Base-by-base conservation (phyloP, 2,888 invertebrate species). In the Dasypolia templi region DNA sequence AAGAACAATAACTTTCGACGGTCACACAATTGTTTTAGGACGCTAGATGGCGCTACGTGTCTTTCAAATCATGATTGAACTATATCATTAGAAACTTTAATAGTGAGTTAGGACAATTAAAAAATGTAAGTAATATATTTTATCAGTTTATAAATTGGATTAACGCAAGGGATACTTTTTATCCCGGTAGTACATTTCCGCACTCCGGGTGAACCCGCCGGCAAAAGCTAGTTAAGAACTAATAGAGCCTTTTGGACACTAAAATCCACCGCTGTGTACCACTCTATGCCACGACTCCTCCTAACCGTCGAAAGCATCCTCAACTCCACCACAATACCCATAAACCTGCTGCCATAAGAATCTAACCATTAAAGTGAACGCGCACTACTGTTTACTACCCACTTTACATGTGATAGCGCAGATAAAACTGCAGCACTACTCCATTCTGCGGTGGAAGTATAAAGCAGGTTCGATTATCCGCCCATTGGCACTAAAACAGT, bases 351-450 rank as follows among this genome's bases (percentile, higher is more conserved):
- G 22, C 46, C 75, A 72, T 79, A 75, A 72, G 79, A 79, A 72
- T 73, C 46, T 72, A 35, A 5, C 70, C 64, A 67, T 77, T 80
- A 82, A 82, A 76, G 49, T 39, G 69, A 72, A 72, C 46, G 73
- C 58, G 39, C 75, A 72, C 75, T 83, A 72, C 56, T 51, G 11
- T 86, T 86, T 86, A 86, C 67, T 51, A 62, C 72, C 72, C 81
- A 84, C 79, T 86, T 84, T 81, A 84, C 81, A 81, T 76, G 77
- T 66, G 83, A 81, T 82, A 77, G 74, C 63, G 55, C 39, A 70
- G 83, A 86, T 86, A 86, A 86, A 81, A 83, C 62, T 73, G 53
- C 68, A 53, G 46, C 56, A 69, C 61, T 72, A 67, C 49, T 65
- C 14, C 12, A 49, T 55, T 59, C 42, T 35, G 72, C 26, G 61